Evolutionary conservation across 2,113 vertebrate species (phyloP).

Genomic region (Aviceda subcristata): DNA sequence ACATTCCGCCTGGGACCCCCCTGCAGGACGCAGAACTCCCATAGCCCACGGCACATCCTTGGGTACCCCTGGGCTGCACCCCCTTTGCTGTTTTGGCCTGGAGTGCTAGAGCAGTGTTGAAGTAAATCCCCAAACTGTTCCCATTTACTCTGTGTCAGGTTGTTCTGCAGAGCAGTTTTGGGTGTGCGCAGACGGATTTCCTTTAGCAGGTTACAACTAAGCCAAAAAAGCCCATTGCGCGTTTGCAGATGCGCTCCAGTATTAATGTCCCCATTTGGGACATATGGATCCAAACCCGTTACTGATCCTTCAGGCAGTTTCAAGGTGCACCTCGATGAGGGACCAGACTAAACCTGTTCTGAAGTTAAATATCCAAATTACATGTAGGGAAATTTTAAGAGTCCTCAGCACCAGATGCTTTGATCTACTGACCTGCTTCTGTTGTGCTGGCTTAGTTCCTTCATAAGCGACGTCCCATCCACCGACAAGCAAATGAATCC

Average conservation of each 20-base stretch:
- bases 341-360: neutral
- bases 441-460: neutral
- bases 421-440: neutral
- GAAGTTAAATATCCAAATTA: neutral
- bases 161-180: neutral
- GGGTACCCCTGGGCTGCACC: neutral
- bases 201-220: neutral
- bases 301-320: neutral
- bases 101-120: neutral
- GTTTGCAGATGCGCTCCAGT: neutral
- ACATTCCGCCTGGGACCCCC: no score
- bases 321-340: neutral
- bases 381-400: neutral
- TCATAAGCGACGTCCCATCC: neutral
- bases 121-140: neutral
- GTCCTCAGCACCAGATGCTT: neutral
- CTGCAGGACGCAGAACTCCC: neutral
- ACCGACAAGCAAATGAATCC: neutral
- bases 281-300: fast-evolving
- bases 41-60: fast-evolving
- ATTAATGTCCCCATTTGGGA: neutral
- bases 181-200: neutral
- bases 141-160: neutral
- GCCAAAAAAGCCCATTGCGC: neutral
- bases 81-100: neutral